A percentile compares a stretch with the other conserved stretches of the same genome.
Evolutionary conservation across 2,888 invertebrate species (phyloP).

Genomic region (Pecten maximus): DNA sequence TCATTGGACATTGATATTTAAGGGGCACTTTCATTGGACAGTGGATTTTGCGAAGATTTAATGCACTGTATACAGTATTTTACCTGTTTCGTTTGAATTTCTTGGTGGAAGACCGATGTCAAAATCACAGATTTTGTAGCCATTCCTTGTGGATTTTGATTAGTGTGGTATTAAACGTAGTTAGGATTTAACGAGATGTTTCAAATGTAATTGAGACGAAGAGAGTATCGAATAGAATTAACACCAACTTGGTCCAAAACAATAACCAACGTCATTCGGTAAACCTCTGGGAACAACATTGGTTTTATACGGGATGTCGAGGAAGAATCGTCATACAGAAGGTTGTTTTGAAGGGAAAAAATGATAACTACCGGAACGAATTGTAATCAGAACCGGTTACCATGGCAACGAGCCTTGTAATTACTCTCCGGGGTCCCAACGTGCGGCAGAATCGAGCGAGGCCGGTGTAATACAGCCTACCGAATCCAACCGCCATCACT

Average conservation of each 20-base stretch:
- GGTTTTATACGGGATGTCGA: not conserved
- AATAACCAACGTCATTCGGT: not conserved
- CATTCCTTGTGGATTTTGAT: not conserved
- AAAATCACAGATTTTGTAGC: not conserved
- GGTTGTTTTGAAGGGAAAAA: conserved; percentile 5
- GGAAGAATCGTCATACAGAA: not conserved
- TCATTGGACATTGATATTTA: no score
- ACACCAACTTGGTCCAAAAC: not conserved
- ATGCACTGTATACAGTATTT: no score
- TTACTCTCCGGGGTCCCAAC: not conserved
- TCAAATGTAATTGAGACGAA: not conserved
- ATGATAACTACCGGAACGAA: not conserved
- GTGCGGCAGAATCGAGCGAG: not conserved
- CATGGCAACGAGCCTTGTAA: not conserved
- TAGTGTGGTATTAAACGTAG: not conserved
- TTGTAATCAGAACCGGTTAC: conserved; percentile 19
- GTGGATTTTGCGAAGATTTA: no score
- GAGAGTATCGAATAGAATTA: not conserved
- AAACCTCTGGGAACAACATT: not conserved
- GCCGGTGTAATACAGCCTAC: not conserved
- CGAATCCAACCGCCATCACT: not conserved
- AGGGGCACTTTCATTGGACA: no score
- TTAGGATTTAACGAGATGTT: not conserved
- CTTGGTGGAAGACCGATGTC: not conserved
- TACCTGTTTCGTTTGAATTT: no score